These are phyloP conservation scores for Siniperca chuatsi DNA, from an alignment of 2,113 vertebrate species.

Conservation along the genomic window DNA sequence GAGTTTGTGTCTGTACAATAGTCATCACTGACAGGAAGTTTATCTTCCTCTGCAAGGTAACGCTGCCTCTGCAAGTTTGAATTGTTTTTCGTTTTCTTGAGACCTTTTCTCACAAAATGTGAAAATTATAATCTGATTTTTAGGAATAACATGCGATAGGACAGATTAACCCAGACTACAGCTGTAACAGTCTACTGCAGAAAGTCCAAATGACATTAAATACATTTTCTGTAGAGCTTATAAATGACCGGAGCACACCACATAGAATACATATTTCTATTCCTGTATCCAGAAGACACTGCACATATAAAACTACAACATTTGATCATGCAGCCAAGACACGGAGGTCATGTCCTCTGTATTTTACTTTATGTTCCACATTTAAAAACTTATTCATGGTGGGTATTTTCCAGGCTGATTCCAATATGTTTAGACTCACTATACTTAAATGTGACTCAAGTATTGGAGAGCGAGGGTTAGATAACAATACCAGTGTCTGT, in stretches of 20 bases:
- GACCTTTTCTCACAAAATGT: neutral
- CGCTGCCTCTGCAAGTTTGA: slow-evolving; percentile 14
- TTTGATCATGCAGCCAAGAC: neutral
- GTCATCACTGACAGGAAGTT: slow-evolving; percentile 45
- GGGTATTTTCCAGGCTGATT: neutral
- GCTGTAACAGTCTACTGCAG: neutral
- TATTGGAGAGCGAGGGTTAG: neutral
- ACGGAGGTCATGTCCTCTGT: neutral
- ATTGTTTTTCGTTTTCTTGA: neutral
- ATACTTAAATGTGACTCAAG: neutral
- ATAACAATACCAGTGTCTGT: neutral
- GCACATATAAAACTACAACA: neutral
- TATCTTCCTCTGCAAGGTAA: slow-evolving; percentile 35
- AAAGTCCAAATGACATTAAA: neutral
- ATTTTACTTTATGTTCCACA: neutral
- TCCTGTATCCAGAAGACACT: neutral
- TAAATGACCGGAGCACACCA: too few relatives aligned
- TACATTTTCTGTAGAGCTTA: neutral
- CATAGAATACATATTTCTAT: neutral
- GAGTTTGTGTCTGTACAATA: slow-evolving; percentile 15
- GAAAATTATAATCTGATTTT: neutral
- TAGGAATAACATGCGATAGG: neutral
- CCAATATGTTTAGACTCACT: neutral
- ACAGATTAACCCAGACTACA: neutral
- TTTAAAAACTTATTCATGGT: neutral